A percentile compares a stretch with the other conserved stretches of the same genome.
Conservation (phyloP, 1,140 invertebrate species). For the Procambarus clarkii region DNA sequence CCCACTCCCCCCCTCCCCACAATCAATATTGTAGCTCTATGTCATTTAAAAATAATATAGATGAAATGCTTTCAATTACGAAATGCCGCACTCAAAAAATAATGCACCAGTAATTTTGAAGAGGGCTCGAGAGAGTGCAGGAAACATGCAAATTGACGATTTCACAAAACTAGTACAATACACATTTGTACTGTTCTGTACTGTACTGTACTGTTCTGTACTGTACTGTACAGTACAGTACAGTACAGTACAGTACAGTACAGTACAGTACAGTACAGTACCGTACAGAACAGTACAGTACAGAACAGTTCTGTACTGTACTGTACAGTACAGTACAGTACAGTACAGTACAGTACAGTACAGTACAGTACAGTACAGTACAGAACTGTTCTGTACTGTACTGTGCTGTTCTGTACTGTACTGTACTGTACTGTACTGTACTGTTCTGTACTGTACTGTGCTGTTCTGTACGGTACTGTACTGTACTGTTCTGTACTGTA, state of each 20-base stretch:
- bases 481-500: slow-evolving; percentile 71
- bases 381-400: slow-evolving; percentile 38
- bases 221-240: slow-evolving; percentile 39
- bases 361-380: slow-evolving; percentile 62
- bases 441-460: slow-evolving; percentile 70
- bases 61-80: too few species aligned
- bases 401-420: not conserved
- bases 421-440: slow-evolving; percentile 71
- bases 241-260: slow-evolving; percentile 71
- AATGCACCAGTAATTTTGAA: too few species aligned
- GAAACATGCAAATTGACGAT: too few species aligned
- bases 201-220: slow-evolving; percentile 64
- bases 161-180: too few species aligned
- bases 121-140: too few species aligned
- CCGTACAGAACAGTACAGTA: too few species aligned
- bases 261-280: slow-evolving; percentile 26
- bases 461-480: too few species aligned
- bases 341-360: slow-evolving; percentile 60
- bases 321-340: slow-evolving; percentile 27
- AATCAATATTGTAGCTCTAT: too few species aligned
- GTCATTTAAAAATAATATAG: too few species aligned
- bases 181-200: slow-evolving; percentile 61
- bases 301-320: slow-evolving; percentile 53
- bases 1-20: too few species aligned
- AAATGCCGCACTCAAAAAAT: too few species aligned